Base-by-base conservation (phyloP, 1,140 invertebrate species). In the Neodiprion virginianus region DNA sequence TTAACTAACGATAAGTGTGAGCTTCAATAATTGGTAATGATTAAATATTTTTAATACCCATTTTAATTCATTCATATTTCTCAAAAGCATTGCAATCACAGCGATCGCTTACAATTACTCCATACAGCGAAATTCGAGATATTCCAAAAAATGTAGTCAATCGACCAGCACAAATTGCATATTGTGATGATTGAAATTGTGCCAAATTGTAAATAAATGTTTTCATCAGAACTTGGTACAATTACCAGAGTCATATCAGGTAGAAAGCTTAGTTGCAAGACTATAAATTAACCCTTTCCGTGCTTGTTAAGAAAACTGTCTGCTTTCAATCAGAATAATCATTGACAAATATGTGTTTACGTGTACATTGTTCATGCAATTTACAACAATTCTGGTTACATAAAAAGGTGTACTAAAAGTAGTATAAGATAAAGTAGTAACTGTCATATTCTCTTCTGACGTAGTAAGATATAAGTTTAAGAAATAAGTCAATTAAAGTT, bases 401-500 rank as follows among this genome's bases (percentile, higher is more conserved):
- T 40, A 40, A 40, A 14, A 17, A 12, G 50, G n/a, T 61, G 53
- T 61, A 17, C 53, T 14, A 61, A 4, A 5, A 40, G n/a, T 61
- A 61, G 53, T 61, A 12, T 61, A 61, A 61, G 53, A 14, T 17
- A 61, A 61, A 61, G n/a, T 61, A 61, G 53, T 61, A 12, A 8
- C n/a, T 61, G 5, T 17, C 53, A n/a, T 61, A 11, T 11, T 61
- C 53, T 8, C 53, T 61, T 61, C 8, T 61, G 53, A 61, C 8
- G 3, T 61, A 12, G 8, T 61, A 14, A 61, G 11, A 5, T 17
- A 61, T 61, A 61, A 61, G 53, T 61, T 61, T 61, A 14, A 61
- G n/a, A 61, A 61, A 61, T 61, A 61, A 61, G 53, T 61, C 53
- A 61, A 61, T 61, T 61, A 61, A 61, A 17, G 53, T 61, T 61